Evolutionary conservation across 2,797 vertebrate genomes (phyloP).

Genomic region (Coccyzus lansbergi): DNA sequence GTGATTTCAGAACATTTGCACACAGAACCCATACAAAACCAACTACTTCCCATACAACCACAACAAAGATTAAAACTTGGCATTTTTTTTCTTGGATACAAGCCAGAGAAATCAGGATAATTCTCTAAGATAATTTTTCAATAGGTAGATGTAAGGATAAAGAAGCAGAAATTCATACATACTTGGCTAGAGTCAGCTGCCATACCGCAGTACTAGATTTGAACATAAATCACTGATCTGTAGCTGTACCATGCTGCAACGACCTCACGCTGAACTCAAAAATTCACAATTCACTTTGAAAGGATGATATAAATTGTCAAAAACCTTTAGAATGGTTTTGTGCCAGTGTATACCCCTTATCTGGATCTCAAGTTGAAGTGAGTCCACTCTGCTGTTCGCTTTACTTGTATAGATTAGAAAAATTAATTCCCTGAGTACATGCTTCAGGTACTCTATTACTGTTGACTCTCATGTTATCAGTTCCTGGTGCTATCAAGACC

Average conservation of each 20-base stretch:
- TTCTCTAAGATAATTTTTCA: background rate
- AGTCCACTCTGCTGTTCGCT: background rate
- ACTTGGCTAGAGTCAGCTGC: background rate
- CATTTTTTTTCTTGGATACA: background rate
- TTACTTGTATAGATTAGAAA: fast-evolving
- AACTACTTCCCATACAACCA: background rate
- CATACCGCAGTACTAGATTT: fast-evolving
- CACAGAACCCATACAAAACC: background rate
- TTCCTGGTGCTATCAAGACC: background rate
- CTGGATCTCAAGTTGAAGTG: background rate
- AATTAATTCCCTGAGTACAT: fast-evolving
- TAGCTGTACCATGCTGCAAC: fast-evolving
- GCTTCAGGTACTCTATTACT: fast-evolving
- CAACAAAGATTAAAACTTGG: background rate
- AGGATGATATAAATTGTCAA: too few species aligned
- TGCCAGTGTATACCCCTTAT: fast-evolving
- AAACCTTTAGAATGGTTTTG: background rate
- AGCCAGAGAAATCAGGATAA: background rate
- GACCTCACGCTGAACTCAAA: background rate
- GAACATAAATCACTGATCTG: fast-evolving
- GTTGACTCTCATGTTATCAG: background rate
- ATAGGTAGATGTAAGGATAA: fast-evolving
- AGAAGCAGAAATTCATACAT: fast-evolving
- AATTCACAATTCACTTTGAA: background rate
- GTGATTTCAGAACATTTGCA: background rate